Conservation (phyloP, 2,797 vertebrate species). For the Dendrocincla tyrannina region DNA sequence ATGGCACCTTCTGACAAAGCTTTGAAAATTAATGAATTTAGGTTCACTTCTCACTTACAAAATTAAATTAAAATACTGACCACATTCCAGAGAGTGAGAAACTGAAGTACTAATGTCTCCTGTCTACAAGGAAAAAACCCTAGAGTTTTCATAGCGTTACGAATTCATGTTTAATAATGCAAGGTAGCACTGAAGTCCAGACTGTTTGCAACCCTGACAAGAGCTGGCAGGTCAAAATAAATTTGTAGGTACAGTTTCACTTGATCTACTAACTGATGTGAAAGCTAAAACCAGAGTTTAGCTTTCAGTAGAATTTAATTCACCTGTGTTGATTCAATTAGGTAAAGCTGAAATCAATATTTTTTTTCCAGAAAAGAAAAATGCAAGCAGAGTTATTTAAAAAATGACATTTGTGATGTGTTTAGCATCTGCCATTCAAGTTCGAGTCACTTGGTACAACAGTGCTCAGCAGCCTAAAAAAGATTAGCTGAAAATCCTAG, state of each 20-base stretch:
- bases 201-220: background rate
- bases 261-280: background rate
- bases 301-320: background rate
- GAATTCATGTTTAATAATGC: background rate
- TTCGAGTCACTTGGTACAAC: background rate
- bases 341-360: background rate
- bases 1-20: background rate
- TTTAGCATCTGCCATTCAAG: background rate
- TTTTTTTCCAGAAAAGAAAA: background rate
- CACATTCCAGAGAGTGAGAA: background rate
- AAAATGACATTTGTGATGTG: background rate
- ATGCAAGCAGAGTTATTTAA: background rate
- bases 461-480: background rate
- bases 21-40: background rate
- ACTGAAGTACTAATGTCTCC: background rate
- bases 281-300: background rate
- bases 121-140: background rate
- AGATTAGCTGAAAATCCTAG: background rate
- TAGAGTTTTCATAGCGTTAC: background rate
- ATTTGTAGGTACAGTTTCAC: background rate
- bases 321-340: background rate
- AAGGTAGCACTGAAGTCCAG: background rate
- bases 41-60: background rate
- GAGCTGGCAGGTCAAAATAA: background rate
- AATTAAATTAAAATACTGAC: background rate